These are phyloP conservation scores for Axinella damicornis DNA, from an alignment of 37 sponge, comb jelly and placozoan genomes.

Conservation along the genomic window DNA sequence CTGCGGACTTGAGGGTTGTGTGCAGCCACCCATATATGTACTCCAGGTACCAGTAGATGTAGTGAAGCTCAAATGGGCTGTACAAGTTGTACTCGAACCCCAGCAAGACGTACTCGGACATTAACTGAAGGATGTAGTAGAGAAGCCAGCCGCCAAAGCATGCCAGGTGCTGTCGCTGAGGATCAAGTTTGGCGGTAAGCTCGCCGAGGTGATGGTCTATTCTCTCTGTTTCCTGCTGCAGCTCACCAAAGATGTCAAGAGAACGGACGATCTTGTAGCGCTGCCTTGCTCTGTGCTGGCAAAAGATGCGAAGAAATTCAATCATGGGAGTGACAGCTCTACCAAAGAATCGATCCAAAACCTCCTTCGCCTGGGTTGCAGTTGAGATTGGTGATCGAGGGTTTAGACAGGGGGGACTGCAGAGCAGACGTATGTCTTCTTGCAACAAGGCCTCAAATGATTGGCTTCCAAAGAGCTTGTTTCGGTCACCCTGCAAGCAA, in stretches of 20 bases:
- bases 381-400: slow-evolving; percentile 65
- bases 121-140: slow-evolving; percentile 70
- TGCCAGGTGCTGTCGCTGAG: slow-evolving; percentile 68
- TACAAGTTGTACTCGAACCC: slow-evolving; percentile 94
- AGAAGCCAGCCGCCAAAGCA: slow-evolving; percentile 82
- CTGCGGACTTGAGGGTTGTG: slow-evolving; percentile 70
- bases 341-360: slow-evolving; percentile 55
- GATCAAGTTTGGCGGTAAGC: slow-evolving; percentile 57
- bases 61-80: slow-evolving; percentile 88
- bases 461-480: slow-evolving; percentile 55
- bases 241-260: slow-evolving; percentile 62
- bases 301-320: slow-evolving; percentile 70
- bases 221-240: slow-evolving; percentile 79
- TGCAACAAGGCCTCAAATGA: slow-evolving; percentile 54
- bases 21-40: slow-evolving; percentile 88
- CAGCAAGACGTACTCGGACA: slow-evolving; percentile 87
- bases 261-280: slow-evolving; percentile 52
- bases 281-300: slow-evolving; percentile 83
- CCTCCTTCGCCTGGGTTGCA: slow-evolving; percentile 52
- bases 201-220: slow-evolving; percentile 64
- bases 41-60: slow-evolving; percentile 96
- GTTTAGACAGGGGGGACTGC: slow-evolving; percentile 79
- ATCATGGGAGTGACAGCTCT: slow-evolving; percentile 24
- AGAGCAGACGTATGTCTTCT: slow-evolving; percentile 64
- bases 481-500: slow-evolving; percentile 44